A percentile compares a stretch with the other conserved stretches of the same genome.
Conservation (phyloP, 2,888 invertebrate genomes). For the Drosophila picticornis region DNA sequence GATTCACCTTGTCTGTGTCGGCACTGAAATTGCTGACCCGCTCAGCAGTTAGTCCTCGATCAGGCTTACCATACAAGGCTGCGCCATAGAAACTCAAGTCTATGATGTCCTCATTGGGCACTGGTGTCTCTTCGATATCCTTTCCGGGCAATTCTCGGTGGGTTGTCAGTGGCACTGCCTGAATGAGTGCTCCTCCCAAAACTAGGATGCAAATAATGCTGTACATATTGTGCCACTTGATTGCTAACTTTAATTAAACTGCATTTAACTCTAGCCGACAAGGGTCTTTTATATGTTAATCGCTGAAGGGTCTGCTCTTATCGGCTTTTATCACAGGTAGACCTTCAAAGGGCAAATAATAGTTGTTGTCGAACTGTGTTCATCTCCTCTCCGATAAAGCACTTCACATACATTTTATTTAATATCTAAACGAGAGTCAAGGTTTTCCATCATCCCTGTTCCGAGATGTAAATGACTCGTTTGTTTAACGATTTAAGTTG, state of each 20-base stretch:
- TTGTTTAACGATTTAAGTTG: slow-evolving; percentile 32
- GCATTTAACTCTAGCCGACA: slow-evolving; percentile 21
- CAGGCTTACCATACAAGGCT: slow-evolving; percentile 87
- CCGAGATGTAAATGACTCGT: not conserved
- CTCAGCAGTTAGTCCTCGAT: slow-evolving; percentile 79
- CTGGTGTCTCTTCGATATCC: slow-evolving; percentile 2
- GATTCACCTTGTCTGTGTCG: slow-evolving; percentile 86
- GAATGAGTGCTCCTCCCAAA: slow-evolving; percentile 19
- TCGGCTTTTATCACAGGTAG: slow-evolving; percentile 29
- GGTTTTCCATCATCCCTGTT: not conserved
- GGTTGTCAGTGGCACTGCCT: slow-evolving; percentile 46
- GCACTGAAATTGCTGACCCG: slow-evolving; percentile 76
- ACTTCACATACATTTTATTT: not conserved
- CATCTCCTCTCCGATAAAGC: slow-evolving; percentile 40
- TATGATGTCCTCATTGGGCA: slow-evolving; percentile 81
- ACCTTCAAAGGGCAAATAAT: slow-evolving; percentile 44
- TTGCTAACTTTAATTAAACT: slow-evolving; percentile 38
- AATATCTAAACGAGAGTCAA: not conserved
- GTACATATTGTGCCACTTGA: slow-evolving; percentile 35
- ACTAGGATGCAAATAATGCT: slow-evolving; percentile 18
- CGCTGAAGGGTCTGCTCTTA: slow-evolving; percentile 2
- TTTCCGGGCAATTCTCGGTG: slow-evolving; percentile 24
- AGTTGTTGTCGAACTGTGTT: slow-evolving; percentile 9
- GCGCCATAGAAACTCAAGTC: slow-evolving; percentile 87
- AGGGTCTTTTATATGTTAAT: slow-evolving; percentile 46